A percentile compares a stretch with the other conserved stretches of the same genome.
These are phyloP conservation scores for Carposina sasakii DNA, from an alignment of 1,140 invertebrate genomes.

Conservation along the genomic window DNA sequence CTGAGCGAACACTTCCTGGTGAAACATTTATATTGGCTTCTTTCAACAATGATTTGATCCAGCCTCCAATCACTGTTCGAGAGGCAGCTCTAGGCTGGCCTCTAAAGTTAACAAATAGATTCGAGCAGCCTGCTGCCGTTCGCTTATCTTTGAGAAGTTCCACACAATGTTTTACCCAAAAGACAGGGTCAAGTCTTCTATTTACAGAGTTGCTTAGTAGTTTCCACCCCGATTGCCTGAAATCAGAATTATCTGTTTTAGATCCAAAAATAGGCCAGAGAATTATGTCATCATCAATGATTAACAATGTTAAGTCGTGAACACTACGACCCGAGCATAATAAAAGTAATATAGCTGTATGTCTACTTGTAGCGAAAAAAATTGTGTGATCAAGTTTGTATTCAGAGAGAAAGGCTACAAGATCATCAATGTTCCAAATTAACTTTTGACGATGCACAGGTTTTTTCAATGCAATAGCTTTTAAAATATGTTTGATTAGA, in stretches of 20 bases:
- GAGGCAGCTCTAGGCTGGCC: neutral
- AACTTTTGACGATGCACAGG: neutral
- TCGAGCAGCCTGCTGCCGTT: no score
- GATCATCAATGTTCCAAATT: neutral
- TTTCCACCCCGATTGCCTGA: neutral
- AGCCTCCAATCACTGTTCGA: neutral
- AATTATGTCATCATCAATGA: neutral
- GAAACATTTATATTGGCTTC: neutral
- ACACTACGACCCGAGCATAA: constrained; percentile 21
- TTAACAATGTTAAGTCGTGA: constrained; percentile 21
- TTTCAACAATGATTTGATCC: neutral
- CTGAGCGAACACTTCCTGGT: neutral
- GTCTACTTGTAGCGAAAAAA: constrained; percentile 11
- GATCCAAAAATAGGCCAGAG: neutral
- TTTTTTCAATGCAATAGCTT: constrained; percentile 9
- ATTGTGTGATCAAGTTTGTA: constrained; percentile 8
- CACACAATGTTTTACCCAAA: neutral
- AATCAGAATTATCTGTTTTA: neutral
- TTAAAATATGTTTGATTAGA: constrained; percentile 18
- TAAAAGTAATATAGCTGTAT: constrained; percentile 14
- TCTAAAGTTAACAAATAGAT: neutral
- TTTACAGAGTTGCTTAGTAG: neutral
- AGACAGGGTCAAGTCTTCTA: neutral
- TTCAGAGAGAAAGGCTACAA: constrained; percentile 18
- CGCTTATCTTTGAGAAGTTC: neutral